Evolutionary conservation across 2,113 vertebrate species (phyloP), one percentile per base, ranked within the genome.

Genomic region (Tonatia bakeri): DNA sequence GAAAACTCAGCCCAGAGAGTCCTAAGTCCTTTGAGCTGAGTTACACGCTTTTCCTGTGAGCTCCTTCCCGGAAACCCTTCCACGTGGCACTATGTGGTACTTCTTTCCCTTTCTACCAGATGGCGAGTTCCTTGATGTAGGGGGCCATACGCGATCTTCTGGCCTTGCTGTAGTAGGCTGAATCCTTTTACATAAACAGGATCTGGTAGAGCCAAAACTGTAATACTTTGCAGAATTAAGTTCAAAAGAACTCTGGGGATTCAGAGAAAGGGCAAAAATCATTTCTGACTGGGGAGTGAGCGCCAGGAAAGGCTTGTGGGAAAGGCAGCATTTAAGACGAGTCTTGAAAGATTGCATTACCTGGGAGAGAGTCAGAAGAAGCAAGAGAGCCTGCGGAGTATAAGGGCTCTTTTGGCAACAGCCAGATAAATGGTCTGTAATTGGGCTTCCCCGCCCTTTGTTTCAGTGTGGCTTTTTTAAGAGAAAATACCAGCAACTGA

Each of bases 391-490:
- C 56, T 16, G 61, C 43, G 26, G 52, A 52, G 10, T 38, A 3
- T 54, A 14, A 54, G 59, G 36, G 69, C 45, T 43, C 4, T 89
- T 52, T 65, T 59, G 47, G 31, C 15, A 11, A 14, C 22, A 17
- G 4, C 22, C 28, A 45, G 43, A n/a, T 56, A 16, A 20, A 31
- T 1, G 1, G 36, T 45, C 72, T 94, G 1, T 88, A 59, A 95
- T 26, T 87, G 45, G 54, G n/a, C 76, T 90, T 67, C 19, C 33
- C 7, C 0, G 84, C 22, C 87, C 38, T 87, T 85, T 95, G 47
- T 94, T 96, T 70, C 45, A 98, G 98, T 98, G 98, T 97, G 98
- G 98, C 89, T 98, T 98, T 97, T 98, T 98, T 96, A 98, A 97
- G 95, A 98, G 98, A 93, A 98, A 92, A n/a, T 98, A 98, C 59